Evolutionary conservation across 2,797 vertebrate species (phyloP).

Genomic region (Zalophus californianus): DNA sequence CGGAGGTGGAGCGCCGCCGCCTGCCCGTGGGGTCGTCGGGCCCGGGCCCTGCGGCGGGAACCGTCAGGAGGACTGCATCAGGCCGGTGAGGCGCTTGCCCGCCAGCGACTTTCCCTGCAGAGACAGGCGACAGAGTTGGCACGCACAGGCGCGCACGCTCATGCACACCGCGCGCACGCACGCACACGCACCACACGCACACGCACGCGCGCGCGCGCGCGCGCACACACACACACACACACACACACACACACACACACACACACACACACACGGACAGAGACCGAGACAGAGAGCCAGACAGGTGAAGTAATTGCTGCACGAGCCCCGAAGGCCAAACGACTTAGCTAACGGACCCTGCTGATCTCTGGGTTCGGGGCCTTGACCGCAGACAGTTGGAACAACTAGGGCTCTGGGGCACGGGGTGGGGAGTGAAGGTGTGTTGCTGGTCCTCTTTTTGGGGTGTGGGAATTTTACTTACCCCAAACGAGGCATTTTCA

Average conservation of each 20-base stretch:
- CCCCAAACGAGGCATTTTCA: not conserved
- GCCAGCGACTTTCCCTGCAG: constrained; percentile 96
- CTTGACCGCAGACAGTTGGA: not conserved
- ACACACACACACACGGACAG: not conserved
- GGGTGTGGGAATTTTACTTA: not conserved
- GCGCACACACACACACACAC: too few relatives aligned
- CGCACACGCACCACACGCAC: not conserved
- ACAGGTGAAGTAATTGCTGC: constrained; percentile 73
- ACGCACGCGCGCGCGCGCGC: not conserved
- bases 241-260: not conserved
- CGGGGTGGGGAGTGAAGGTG: not conserved
- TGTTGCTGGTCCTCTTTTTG: not conserved
- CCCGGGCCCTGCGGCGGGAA: constrained; percentile 69
- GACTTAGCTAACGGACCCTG: not conserved
- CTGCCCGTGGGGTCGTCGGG: constrained; percentile 62
- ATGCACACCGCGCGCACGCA: not conserved
- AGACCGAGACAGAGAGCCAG: constrained; percentile 81
- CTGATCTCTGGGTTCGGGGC: not conserved
- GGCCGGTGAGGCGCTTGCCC: constrained; percentile 96
- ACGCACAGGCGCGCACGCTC: not conserved
- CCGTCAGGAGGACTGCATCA: constrained; percentile 98
- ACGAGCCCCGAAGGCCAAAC: not conserved
- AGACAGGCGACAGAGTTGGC: constrained; percentile 73
- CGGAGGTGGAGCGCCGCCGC: constrained; percentile 77
- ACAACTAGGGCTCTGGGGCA: not conserved